Evolutionary conservation across 2,888 invertebrate genomes (phyloP), one percentile per base, ranked within the genome.

Genomic region (Tholera decimalis): DNA sequence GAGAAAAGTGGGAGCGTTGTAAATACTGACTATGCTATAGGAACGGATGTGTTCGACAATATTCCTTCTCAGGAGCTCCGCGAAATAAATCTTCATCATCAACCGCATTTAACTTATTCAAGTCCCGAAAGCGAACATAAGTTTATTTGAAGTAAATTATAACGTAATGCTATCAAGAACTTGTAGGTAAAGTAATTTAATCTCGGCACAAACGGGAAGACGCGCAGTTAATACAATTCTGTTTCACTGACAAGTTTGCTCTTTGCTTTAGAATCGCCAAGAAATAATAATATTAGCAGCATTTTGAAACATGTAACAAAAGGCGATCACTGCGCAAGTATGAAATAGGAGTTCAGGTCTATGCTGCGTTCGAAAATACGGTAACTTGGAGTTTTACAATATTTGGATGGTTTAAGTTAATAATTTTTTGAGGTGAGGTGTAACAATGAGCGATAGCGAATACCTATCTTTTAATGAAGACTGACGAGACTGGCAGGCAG

Each of bases 201-300:
- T 81, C 66, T 57, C n/a, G 44, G 33, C 43, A 66, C 64, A 73
- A 66, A 61, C 62, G 56, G 46, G 35, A 55, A 50, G 50, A 62
- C 51, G 63, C 56, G 49, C 47, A 66, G 72, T 65, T 82, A 75
- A 80, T 78, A 70, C 50, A 68, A 82, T 81, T 77, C 39, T 43
- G 47, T 71, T 75, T 59, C 33, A 20, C 50, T 41, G 58, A 54
- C 63, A 60, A 80, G 57, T 79, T 69, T 66, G 50, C 55, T 57
- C 64, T 80, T 77, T 78, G 70, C 76, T 68, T 65, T 44, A 46
- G 35, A 68, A 77, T 77, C 54, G 66, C 57, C 35, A 24, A 59
- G 50, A 77, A 63, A 72, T 72, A 75, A 78, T 80, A 53, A 63
- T 54, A 62, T 77, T 69, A 71, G 54, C 53, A 46, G 41, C 7